A percentile compares a stretch with the other conserved stretches of the same genome.
These are phyloP conservation scores for Anastrepha obliqua DNA, from an alignment of 1,140 invertebrate species.

Conservation along the genomic window DNA sequence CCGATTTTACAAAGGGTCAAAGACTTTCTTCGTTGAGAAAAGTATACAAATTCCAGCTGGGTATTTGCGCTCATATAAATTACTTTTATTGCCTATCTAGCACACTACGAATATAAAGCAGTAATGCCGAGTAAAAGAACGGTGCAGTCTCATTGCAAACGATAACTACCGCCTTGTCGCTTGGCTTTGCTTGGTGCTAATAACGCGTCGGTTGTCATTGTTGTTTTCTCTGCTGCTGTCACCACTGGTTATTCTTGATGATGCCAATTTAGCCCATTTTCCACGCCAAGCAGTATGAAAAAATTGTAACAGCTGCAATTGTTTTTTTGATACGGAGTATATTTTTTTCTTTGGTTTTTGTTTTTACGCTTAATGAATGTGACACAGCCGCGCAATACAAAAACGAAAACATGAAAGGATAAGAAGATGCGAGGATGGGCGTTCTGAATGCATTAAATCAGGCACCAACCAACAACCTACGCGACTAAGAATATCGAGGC, in stretches of 20 bases:
- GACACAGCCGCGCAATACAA: constrained; percentile 11
- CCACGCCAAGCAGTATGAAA: constrained; percentile 4
- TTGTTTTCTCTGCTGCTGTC: constrained; percentile 7
- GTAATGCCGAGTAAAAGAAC: too few relatives aligned
- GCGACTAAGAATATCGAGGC: neutral
- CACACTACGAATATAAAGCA: too few relatives aligned
- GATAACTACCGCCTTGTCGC: neutral
- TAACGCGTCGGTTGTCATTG: neutral
- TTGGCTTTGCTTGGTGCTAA: neutral
- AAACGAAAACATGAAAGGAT: constrained; percentile 16
- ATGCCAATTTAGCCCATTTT: constrained; percentile 38
- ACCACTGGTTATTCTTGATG: constrained; percentile 41
- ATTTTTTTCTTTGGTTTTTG: constrained; percentile 35
- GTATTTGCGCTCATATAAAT: neutral
- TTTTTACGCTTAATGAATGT: constrained; percentile 42
- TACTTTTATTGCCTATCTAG: neutral
- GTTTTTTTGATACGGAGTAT: neutral
- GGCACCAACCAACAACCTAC: constrained; percentile 20
- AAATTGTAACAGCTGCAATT: constrained; percentile 46
- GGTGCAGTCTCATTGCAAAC: constrained; percentile 2
- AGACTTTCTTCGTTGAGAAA: too few relatives aligned
- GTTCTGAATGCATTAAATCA: constrained; percentile 35
- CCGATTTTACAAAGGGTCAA: too few relatives aligned
- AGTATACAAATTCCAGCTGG: neutral
- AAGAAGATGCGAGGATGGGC: constrained; percentile 22